These are phyloP conservation scores for Trichopria drosophilae DNA, from an alignment of 2,888 invertebrate species.

Conservation along the genomic window DNA sequence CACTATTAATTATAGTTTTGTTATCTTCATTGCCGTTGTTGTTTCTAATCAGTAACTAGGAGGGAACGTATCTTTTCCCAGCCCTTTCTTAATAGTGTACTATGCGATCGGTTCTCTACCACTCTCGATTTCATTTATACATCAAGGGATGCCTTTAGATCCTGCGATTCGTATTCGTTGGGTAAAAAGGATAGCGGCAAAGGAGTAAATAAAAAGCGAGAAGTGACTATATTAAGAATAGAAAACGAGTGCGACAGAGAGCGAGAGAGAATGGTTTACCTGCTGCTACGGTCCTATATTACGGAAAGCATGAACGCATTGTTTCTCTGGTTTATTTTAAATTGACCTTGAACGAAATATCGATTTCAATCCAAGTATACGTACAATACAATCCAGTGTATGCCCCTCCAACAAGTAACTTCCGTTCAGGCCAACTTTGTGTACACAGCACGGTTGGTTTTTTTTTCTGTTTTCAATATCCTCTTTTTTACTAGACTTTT, in stretches of 20 bases:
- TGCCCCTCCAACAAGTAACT: constrained; percentile 37
- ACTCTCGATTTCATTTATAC: too few species aligned
- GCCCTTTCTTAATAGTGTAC: too few species aligned
- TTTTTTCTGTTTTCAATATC: constrained; percentile 18
- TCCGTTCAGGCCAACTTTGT: constrained; percentile 26
- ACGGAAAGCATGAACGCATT: constrained; percentile 43
- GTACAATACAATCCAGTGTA: constrained; percentile 47
- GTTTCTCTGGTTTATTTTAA: constrained; percentile 46
- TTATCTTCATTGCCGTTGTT: constrained; percentile 6
- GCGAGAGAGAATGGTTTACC: constrained; percentile 39
- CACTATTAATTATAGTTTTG: constrained; percentile 16
- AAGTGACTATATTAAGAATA: too few species aligned
- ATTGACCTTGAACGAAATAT: constrained; percentile 48
- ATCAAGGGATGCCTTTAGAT: too few species aligned
- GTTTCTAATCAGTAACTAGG: constrained; percentile 14
- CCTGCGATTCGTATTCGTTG: not conserved
- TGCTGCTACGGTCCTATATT: constrained; percentile 33
- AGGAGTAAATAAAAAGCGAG: constrained; percentile 13
- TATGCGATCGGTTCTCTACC: too few species aligned
- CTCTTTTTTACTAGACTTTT: constrained; percentile 5
- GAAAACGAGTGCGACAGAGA: too few species aligned
- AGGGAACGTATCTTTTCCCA: not conserved
- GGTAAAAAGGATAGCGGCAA: constrained; percentile 2
- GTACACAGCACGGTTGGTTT: constrained; percentile 10
- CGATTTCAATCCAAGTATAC: constrained; percentile 49